Base-by-base conservation (phyloP, 2,888 invertebrate genomes). In the Druceiella hillmani region DNA sequence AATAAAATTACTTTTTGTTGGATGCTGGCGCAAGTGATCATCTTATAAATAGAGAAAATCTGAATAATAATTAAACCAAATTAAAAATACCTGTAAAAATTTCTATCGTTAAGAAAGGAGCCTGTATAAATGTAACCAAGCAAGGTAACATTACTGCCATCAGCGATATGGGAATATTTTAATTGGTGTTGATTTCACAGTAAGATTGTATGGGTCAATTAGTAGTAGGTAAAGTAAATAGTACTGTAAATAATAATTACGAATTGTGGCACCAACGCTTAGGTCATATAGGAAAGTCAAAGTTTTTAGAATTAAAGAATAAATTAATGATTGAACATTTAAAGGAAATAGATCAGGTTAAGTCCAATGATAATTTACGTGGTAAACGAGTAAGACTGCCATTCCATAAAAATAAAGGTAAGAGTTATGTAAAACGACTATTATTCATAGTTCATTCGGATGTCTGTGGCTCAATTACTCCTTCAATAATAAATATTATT, bases 371-470 rank as follows among this genome's bases (percentile, higher is more conserved):
- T 48, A 43, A n/a, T n/a, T n/a, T n/a, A n/a, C n/a, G n/a, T n/a
- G n/a, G n/a, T n/a, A n/a, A 61, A 48, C 56, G 57, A 50, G 43
- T 47, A n/a, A 51, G 57, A 43, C 38, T 54, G n/a, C 52, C 56
- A 17, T 60, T 60, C 50, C 46, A 50, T n/a, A n/a, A n/a, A n/a
- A n/a, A 29, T 37, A 51, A 52, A 46, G 43, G 37, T 45, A 52
- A 49, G 47, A 47, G 16, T 36, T 38, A 56, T 43, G 49, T 52
- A 17, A 48, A 45, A 27, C 45, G 55, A 46, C 55, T 57, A 9
- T 44, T 58, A 17, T 55, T 55, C 48, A 47, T 55, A 14, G 44
- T 59, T 4, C 56, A 55, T 48, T 53, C 54, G 6, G 55, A 56
- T 41, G 50, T 58, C 12, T 56, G 54, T 44, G 55, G 55, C 0